phyloP scores from a whole-genome alignment of 2,113 vertebrate species.

The Miniopterus natalensis region DNA sequence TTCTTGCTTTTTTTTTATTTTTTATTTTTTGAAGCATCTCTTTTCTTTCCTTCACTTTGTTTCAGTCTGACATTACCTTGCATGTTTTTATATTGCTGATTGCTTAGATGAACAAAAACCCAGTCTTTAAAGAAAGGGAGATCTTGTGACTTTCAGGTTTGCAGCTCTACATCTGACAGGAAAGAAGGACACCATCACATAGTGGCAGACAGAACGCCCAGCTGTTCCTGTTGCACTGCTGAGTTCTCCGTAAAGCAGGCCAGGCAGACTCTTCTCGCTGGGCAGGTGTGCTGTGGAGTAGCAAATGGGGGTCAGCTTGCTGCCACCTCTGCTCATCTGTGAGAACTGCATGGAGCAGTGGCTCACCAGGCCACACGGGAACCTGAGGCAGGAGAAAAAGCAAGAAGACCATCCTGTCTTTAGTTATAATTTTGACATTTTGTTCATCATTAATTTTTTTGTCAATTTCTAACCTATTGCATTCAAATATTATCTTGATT shows the following conservation, averaged over 20 bases:
- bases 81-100: background rate
- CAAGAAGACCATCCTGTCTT: background rate
- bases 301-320: background rate
- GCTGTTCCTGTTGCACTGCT: background rate
- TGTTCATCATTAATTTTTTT: background rate
- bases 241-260: background rate
- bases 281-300: background rate
- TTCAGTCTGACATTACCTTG: background rate
- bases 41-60: background rate
- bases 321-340: constrained; percentile 4
- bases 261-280: background rate
- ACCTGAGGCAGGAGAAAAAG: background rate
- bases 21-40: background rate
- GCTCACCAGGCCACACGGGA: background rate
- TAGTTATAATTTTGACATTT: background rate
- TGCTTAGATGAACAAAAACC: background rate
- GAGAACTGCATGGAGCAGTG: background rate
- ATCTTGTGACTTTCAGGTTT: background rate
- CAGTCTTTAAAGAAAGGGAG: background rate
- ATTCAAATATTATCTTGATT: background rate
- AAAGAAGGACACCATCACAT: background rate
- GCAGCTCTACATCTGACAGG: background rate
- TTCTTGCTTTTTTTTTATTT: background rate
- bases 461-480: background rate
- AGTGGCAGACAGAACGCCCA: background rate